A percentile compares a stretch with the other conserved stretches of the same genome.
phyloP scores from a whole-genome alignment of 2,113 vertebrate genomes.

The Ellobius talpinus region DNA sequence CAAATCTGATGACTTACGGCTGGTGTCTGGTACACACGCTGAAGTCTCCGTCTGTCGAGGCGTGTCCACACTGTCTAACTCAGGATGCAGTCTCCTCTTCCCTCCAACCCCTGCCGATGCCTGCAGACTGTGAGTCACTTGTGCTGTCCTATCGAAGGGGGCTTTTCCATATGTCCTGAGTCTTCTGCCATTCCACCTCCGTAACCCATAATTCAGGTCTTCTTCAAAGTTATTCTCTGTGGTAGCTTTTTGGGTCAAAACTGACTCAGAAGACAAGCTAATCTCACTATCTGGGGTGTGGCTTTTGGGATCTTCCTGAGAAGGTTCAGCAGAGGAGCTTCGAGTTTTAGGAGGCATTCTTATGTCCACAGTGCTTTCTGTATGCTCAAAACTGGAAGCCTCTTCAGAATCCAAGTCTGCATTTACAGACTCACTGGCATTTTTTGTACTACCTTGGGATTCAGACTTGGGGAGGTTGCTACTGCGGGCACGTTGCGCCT shows the following conservation, averaged over 20 bases:
- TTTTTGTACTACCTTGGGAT: slow-evolving; percentile 29
- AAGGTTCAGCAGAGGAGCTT: slow-evolving; percentile 65
- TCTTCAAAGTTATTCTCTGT: slow-evolving; percentile 82
- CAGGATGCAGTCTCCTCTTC: slow-evolving; percentile 52
- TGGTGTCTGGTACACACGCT: slow-evolving; percentile 28
- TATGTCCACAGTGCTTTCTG: slow-evolving; percentile 4
- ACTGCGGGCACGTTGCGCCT: slow-evolving; percentile 55
- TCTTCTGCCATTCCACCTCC: slow-evolving; percentile 80
- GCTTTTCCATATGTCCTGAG: slow-evolving; percentile 73
- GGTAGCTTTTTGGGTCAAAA: slow-evolving; percentile 49
- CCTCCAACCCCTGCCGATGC: slow-evolving; percentile 72
- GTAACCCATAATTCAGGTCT: slow-evolving; percentile 80
- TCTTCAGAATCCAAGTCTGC: slow-evolving; percentile 77
- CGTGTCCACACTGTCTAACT: slow-evolving; percentile 60
- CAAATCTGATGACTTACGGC: slow-evolving; percentile 62
- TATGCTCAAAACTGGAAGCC: fast-evolving
- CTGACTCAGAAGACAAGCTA: slow-evolving; percentile 54
- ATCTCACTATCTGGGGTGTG: slow-evolving; percentile 59
- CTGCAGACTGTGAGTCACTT: slow-evolving; percentile 80
- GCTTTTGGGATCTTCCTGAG: slow-evolving; percentile 83
- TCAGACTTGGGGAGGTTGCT: neutral
- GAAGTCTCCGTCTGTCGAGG: slow-evolving; percentile 48
- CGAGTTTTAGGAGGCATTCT: slow-evolving; percentile 30
- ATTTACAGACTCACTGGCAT: slow-evolving; percentile 52
- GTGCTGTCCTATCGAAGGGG: slow-evolving; percentile 80